Evolutionary conservation across 2,113 vertebrate genomes (phyloP).

Genomic region (Nanorana parkeri): DNA sequence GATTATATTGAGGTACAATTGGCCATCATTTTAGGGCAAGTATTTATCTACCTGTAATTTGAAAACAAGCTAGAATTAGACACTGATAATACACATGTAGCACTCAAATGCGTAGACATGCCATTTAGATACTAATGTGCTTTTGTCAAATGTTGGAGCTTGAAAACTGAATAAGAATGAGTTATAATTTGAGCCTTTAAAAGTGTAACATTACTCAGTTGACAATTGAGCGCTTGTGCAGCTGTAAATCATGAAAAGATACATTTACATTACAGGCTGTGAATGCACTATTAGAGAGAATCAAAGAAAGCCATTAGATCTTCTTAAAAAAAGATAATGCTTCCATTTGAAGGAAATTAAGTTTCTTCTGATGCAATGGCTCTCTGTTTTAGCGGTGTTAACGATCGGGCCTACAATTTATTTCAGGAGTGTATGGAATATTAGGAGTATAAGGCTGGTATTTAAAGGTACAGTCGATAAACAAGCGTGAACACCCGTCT

Average conservation of each 20-base stretch:
- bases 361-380: background rate
- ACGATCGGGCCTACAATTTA: background rate
- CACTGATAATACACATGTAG: slow-evolving; percentile 1
- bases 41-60: background rate
- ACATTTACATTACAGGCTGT: slow-evolving; percentile 35
- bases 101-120: slow-evolving; percentile 1
- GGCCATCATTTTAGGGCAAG: background rate
- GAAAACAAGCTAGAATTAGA: background rate
- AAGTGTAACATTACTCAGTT: slow-evolving; percentile 40
- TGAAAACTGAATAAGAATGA: slow-evolving; percentile 47
- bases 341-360: background rate
- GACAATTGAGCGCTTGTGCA: slow-evolving; percentile 35
- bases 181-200: slow-evolving; percentile 52
- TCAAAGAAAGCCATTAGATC: slow-evolving; percentile 15
- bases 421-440: background rate
- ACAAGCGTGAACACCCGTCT: too few relatives aligned
- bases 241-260: slow-evolving; percentile 42
- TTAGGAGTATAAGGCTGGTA: too few relatives aligned
- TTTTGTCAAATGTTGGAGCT: slow-evolving; percentile 32
- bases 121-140: slow-evolving; percentile 18
- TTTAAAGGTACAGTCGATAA: too few relatives aligned
- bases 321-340: background rate
- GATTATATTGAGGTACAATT: background rate
- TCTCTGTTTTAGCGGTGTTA: background rate
- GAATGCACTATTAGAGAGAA: slow-evolving; percentile 17